These are phyloP conservation scores for Phalanger gymnotis DNA, from an alignment of 2,797 vertebrate species.

Conservation along the genomic window DNA sequence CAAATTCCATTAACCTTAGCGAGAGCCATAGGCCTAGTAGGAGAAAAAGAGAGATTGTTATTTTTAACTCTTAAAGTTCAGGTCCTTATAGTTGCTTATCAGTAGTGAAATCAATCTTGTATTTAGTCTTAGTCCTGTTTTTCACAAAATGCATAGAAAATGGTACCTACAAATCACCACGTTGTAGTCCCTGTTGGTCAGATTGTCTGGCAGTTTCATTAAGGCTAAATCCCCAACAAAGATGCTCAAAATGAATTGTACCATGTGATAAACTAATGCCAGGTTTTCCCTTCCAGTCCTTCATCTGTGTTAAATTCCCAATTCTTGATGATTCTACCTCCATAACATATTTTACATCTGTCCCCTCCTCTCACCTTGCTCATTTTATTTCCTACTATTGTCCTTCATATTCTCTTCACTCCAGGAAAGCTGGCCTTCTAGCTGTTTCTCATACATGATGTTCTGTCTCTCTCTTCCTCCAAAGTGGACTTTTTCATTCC, in stretches of 20 bases:
- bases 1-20: neutral
- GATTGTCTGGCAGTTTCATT: neutral
- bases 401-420: neutral
- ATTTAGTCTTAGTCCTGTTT: slow-evolving; percentile 15
- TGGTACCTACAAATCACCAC: neutral
- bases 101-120: neutral
- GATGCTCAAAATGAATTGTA: neutral
- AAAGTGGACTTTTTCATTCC: neutral
- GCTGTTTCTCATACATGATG: neutral
- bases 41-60: neutral
- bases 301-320: neutral
- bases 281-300: neutral
- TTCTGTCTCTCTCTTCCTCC: neutral
- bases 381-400: neutral
- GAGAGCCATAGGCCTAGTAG: neutral
- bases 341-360: neutral
- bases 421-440: neutral
- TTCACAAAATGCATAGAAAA: neutral
- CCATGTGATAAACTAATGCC: neutral
- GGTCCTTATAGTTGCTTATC: neutral
- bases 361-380: neutral
- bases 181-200: neutral
- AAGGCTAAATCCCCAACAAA: neutral
- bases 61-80: slow-evolving; percentile 29
- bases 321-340: neutral